Evolutionary conservation across 2,797 vertebrate species (phyloP), one percentile per base, ranked within the genome.

Genomic region (Basileuterus tristriatus): DNA sequence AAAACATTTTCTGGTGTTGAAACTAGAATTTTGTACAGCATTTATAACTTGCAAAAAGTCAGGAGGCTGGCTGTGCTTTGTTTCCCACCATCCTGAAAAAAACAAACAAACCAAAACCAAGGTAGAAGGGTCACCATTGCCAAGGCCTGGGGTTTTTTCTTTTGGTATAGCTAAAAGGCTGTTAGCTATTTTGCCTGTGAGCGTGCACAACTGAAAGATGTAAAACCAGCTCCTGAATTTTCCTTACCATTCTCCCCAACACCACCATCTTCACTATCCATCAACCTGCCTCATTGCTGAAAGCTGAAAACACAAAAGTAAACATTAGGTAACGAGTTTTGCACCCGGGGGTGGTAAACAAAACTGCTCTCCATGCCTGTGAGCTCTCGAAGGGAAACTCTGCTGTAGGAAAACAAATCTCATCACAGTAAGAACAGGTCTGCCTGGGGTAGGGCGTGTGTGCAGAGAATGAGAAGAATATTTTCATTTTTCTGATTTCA

Each of bases 221-320:
- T 44, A 88, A 93, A 95, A 76, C 71, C 55, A 93, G 75, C 83
- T 93, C 56, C 76, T 69, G 44, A 68, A 63, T 94, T 96, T 90
- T 90, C 69, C 62, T 84, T 81, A 59, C 70, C 65, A 5, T 77
- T 83, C 52, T 89, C 41, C 3, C 41, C 80, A 56, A 52, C 52
- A 49, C 50, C 56, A 62, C 29, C 83, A 70, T 49, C 87, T 87
- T 94, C 60, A 50, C 64, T 86, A 86, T 92, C 75, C 87, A 86
- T 88, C 87, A 92, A 82, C 63, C 56, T 1, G 3, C 62, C 74
- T 80, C 84, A 53, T 83, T 90, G 70, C 69, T 50, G 68, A 84
- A 93, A 50, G 79, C 60, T 91, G 76, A 93, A 97, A 96, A 93
- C 87, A 91, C 67, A 93, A 76, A 96, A 93, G 65, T 78, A 95